Evolutionary conservation across 2,888 invertebrate genomes (phyloP), one percentile per base, ranked within the genome.

Genomic region (Tiphia femorata): DNA sequence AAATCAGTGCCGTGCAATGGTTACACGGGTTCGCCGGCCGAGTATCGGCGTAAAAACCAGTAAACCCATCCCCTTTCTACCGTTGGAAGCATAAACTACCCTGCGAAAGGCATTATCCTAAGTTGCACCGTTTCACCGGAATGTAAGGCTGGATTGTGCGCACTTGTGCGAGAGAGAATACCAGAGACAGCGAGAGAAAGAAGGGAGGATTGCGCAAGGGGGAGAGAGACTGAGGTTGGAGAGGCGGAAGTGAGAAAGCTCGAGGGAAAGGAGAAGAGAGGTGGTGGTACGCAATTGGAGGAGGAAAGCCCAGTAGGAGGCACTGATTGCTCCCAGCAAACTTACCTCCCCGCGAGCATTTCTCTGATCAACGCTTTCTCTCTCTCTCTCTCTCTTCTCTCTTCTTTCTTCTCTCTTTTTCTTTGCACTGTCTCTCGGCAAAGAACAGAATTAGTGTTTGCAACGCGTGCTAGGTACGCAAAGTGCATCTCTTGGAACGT

Each of bases 261-360:
- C 17, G 20, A 20, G 3, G 8, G 30, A 12, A 23, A 10, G 30
- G 8, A 20, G 2, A 2, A 7, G 17, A 23, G 37, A 19, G 46
- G 20, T 10, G 1, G 25, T 14, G 38, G 4, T 16, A 38, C 4
- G 19, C 5, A 38, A n/a, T 51, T 47, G 40, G 30, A 48, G 37
- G 14, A 35, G 35, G 35, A 48, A 49, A 37, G 43, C 37, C 19
- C 33, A n/a, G 10, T 37, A 46, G 49, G 21, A 47, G 48, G 50
- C 62, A 62, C 62, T 62, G 64, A 64, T 64, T 58, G 57, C 58
- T 50, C 14, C 47, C 49, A 66, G 57, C 54, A 66, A 63, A 60
- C 50, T 60, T 57, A 30, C 38, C 37, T 49, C 38, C 48, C 59
- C 33, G 30, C 49, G 50, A 59, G 35, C 33, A 49, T 56, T 17